Evolutionary conservation across 1,140 invertebrate genomes (phyloP).

Genomic region (Samia ricini): DNA sequence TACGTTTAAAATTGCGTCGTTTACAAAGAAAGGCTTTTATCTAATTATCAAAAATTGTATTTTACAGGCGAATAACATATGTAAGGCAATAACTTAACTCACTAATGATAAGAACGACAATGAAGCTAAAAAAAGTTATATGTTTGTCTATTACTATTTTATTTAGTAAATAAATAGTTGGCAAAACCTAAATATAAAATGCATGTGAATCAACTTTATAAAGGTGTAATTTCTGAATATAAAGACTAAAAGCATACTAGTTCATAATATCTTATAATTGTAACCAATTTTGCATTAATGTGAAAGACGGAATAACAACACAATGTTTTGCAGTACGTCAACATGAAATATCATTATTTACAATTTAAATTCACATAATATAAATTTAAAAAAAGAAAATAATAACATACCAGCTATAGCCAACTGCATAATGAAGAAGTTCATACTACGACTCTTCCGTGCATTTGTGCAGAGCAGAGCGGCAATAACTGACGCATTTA

Average conservation of each 20-base stretch:
- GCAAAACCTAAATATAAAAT: no score
- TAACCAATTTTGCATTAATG: no score
- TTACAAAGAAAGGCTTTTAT: neutral
- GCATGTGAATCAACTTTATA: no score
- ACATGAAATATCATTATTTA: no score
- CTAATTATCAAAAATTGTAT: neutral
- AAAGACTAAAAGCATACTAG: no score
- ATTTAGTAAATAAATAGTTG: no score
- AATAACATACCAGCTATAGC: conserved; percentile 89
- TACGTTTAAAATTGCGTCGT: neutral
- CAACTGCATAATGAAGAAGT: conserved; percentile 97
- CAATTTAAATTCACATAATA: neutral
- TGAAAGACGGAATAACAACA: no score
- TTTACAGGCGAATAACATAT: neutral
- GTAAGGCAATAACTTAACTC: neutral
- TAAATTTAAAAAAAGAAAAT: neutral
- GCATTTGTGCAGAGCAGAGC: conserved; percentile 90
- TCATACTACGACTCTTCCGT: conserved; percentile 95
- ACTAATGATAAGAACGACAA: neutral
- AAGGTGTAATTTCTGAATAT: no score
- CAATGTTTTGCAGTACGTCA: no score
- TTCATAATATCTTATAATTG: no score
- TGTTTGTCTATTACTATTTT: no score
- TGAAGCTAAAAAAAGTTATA: no score
- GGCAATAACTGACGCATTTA: conserved; percentile 92